Base-by-base conservation (phyloP, 2,888 invertebrate genomes). In the Pristionchus mayeri region DNA sequence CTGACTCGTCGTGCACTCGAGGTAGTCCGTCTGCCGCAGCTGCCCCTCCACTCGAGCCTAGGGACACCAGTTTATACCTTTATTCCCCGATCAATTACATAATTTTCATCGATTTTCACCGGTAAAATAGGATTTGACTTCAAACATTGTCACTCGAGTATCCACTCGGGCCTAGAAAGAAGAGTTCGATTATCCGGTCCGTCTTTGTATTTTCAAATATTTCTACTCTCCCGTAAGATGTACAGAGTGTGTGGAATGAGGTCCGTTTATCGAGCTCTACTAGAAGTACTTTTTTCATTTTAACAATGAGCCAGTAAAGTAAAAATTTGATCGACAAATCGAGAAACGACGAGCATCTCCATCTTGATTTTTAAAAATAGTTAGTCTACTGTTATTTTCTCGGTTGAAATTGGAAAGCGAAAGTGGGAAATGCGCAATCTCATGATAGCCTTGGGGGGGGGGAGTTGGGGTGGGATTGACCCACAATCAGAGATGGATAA, bases 11-110 rank as follows among this genome's bases (percentile, higher is more conserved):
- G 82, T 82, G 50, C 82, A 82, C 67, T 82, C 67, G 13, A 82
- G 50, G 34, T 82, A 82, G 82, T 82, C 82, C 4, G 82, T 82
- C 34, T 82, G 82, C 50, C 57, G 57, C 27, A 82, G 67, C 21
- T 82, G 82, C 0, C 82, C 82, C 18, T 82, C 82, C 13, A 79
- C 52, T 13, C 79, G 79, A 2, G 79, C 50, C 79, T 79, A 27
- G 6, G 40, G 4, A 52, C 13, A 52, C 21, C 18, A 52, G 52
- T 16, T 52, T n/a, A n/a, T n/a, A n/a, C n/a, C n/a, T n/a, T n/a
- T n/a, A n/a, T n/a, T n/a, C n/a, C n/a, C n/a, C n/a, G n/a, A n/a
- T n/a, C n/a, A n/a, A n/a, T n/a, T n/a, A n/a, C n/a, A n/a, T n/a
- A n/a, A n/a, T n/a, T n/a, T n/a, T n/a, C n/a, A n/a, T n/a, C n/a